phyloP scores from a whole-genome alignment of 2,888 invertebrate genomes.

The Dendrolimus pini region DNA sequence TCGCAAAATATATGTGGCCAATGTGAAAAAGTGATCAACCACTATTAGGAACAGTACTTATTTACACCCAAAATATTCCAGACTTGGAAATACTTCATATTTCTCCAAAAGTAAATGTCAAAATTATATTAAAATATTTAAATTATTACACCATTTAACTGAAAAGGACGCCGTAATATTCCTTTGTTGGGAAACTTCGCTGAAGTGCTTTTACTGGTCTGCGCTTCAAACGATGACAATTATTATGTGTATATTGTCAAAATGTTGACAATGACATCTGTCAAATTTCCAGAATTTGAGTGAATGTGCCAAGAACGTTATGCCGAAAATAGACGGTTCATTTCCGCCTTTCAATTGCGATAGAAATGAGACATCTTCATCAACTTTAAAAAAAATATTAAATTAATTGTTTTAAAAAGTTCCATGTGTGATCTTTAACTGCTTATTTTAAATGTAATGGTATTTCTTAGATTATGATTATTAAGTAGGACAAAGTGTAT shows the following conservation, averaged over 20 bases:
- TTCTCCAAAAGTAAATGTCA: neutral
- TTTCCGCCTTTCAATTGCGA: too few relatives aligned
- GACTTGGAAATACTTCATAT: neutral
- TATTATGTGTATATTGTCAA: neutral
- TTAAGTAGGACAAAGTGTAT: too few relatives aligned
- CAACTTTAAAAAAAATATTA: too few relatives aligned
- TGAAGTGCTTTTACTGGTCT: neutral
- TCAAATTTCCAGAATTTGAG: neutral
- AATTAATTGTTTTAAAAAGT: too few relatives aligned
- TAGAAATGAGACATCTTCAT: too few relatives aligned
- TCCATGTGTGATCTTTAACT: too few relatives aligned
- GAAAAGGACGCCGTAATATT: neutral
- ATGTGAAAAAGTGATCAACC: too few relatives aligned
- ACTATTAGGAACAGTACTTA: neutral
- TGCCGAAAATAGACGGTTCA: too few relatives aligned
- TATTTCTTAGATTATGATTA: too few relatives aligned
- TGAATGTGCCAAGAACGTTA: too few relatives aligned
- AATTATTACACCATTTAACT: neutral
- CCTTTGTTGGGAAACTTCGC: neutral
- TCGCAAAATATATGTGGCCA: too few relatives aligned
- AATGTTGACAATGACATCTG: neutral
- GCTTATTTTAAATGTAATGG: too few relatives aligned
- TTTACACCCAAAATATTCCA: neutral
- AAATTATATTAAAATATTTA: neutral
- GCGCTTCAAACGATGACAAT: neutral